Evolutionary conservation across 1,140 invertebrate genomes (phyloP), one percentile per base, ranked within the genome.

Genomic region (Papilio helenus): DNA sequence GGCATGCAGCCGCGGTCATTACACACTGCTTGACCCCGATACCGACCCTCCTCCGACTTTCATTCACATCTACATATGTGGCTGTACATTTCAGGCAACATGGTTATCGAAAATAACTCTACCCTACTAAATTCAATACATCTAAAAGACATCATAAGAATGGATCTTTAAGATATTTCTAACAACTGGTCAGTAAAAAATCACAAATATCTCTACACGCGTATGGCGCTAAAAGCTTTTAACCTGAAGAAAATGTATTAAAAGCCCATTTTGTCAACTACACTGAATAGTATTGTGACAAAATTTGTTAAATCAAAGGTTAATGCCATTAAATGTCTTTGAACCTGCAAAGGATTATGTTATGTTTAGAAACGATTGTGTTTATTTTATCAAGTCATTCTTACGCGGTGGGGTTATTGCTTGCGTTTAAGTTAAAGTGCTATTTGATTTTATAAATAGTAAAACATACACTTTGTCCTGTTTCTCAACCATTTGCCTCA

Each of bases 401-500:
- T 20, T 42, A 20, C 51, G 51, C 3, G 18, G 55, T 58, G 20
- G 8, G 51, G 51, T 55, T 55, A 55, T n/a, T 55, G 18, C 51
- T 55, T 68, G 16, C 16, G 23, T 29, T 16, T 29, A 14, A 14
- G 65, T 34, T 10, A 42, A 26, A n/a, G 29, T 34, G 39, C 8
- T 72, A 34, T 39, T 39, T 72, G 1, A 72, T 72, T 14, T 20
- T 10, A 42, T 71, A 65, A 39, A 20, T 55, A 79, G 73, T 20
- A 65, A 49, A 84, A 86, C 83, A 83, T 83, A 85, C 88, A 83
- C 78, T n/a, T 76, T 78, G 39, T 86, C 84, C 29, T 76, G 84
- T 12, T 85, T 74, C 23, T 88, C 86, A 2, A 86, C 80, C 39
- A 88, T 79, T 26, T 84, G 84, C 8, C 81, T 79, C 65, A 92